Evolutionary conservation across 2,113 vertebrate genomes (phyloP), one percentile per base, ranked within the genome.

Genomic region (Tragelaphus buxtoni): DNA sequence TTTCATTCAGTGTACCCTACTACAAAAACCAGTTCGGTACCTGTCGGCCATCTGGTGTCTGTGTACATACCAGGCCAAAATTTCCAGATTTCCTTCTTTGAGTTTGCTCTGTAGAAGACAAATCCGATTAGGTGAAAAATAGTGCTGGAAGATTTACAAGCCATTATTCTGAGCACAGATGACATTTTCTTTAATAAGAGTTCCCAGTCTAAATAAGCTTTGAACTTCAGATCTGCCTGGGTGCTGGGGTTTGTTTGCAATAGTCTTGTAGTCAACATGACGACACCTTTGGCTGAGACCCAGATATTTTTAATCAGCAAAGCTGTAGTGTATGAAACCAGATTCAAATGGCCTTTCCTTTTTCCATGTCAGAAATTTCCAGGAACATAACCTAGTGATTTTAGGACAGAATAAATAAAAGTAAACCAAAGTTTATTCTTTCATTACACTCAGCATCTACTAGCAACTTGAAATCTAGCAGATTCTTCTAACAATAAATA

Each of bases 41-140:
- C 99, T 99, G 98, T 92, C 96, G 88, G 96, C 98, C 99, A 99
- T 99, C 99, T 99, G 99, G 98, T 98, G 98, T 95, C 94, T 96
- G 96, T 97, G 98, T 95, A 97, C 91, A 76, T 7, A 92, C 9
- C 94, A 98, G 92, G 97, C 98, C 98, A 98, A 98, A 98, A 98
- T 97, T 97, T 98, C 98, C 98, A 98, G 98, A 98, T 98, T 98
- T 98, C 97, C 97, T 98, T 97, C 97, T 98, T 96, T 97, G 98
- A 97, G 92, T 98, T 98, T 98, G 95, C 93, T 98, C 96, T 97
- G 96, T 97, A 98, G 95, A 98, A 97, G 97, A 96, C 86, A 42
- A 98, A 98, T 98, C 96, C 69, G 81, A 98, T 98, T 99, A 98
- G 98, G 97, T 98, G 97, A 98, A 98, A 98, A 98, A 98, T 97